These are phyloP conservation scores for Acropternis orthonyx DNA, from an alignment of 2,797 vertebrate genomes.

Conservation along the genomic window DNA sequence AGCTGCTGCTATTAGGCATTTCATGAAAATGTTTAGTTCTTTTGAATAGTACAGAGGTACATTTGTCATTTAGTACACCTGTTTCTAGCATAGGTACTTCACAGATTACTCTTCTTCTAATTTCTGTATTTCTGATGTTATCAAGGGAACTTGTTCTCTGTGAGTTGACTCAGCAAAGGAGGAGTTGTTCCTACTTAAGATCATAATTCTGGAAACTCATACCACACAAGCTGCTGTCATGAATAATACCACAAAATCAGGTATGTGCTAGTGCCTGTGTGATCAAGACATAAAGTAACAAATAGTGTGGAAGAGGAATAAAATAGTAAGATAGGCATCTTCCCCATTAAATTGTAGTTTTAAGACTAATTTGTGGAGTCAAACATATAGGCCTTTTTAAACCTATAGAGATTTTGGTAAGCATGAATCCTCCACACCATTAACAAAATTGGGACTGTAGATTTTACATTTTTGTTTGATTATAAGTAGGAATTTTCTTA, in stretches of 20 bases:
- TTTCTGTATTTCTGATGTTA: not conserved
- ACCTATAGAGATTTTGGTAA: not conserved
- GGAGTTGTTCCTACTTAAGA: not conserved
- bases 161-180: not conserved
- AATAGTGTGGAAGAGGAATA: not conserved
- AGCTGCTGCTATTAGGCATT: not conserved
- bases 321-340: not conserved
- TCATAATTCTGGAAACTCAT: not conserved
- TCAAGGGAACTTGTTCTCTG: not conserved
- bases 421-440: not conserved
- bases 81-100: not conserved
- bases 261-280: not conserved
- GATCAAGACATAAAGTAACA: not conserved
- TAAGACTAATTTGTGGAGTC: not conserved
- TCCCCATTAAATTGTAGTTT: not conserved
- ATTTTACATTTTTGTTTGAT: not conserved
- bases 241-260: not conserved
- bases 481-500: not conserved
- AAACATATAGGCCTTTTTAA: not conserved
- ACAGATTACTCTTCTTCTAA: not conserved
- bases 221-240: not conserved
- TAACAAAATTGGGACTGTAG: not conserved
- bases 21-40: not conserved
- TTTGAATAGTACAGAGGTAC: not conserved
- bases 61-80: not conserved